These are phyloP conservation scores for Tortrix viridana DNA, from an alignment of 2,888 invertebrate species.

Conservation along the genomic window DNA sequence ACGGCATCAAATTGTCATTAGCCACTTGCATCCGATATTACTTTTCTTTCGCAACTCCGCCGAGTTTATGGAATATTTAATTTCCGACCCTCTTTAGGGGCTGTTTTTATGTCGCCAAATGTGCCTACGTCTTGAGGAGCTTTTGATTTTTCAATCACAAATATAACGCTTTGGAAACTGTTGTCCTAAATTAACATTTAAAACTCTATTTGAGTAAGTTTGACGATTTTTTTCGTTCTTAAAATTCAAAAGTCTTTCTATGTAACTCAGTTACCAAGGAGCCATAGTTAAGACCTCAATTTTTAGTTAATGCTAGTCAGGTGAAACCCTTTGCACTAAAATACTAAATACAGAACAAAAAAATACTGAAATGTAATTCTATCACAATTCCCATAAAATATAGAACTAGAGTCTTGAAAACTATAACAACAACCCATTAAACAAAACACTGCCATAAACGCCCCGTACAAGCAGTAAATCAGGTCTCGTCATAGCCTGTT, in stretches of 20 bases:
- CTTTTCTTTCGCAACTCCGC: conserved; percentile 76
- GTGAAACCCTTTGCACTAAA: no score
- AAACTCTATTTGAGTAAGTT: no score
- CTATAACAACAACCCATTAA: not conserved
- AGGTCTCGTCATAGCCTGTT: conserved; percentile 63
- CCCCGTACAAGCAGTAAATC: conserved; percentile 30
- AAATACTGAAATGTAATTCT: no score
- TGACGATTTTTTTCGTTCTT: no score
- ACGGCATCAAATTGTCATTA: conserved; percentile 81
- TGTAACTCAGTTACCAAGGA: no score
- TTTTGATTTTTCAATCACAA: conserved; percentile 31
- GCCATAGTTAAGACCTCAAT: no score
- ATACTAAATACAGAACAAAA: no score
- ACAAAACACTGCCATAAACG: conserved; percentile 14
- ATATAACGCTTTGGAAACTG: not conserved
- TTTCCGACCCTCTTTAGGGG: conserved; percentile 58
- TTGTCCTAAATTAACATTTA: no score
- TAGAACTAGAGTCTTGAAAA: not conserved
- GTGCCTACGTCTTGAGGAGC: conserved; percentile 22
- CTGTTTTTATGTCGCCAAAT: conserved; percentile 40
- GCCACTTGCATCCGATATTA: conserved; percentile 81
- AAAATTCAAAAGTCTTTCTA: no score
- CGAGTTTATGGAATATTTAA: conserved; percentile 77
- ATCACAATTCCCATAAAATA: no score
- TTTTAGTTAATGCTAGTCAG: no score